Base-by-base conservation (phyloP, 2,888 invertebrate species). In the Globia sparganii region DNA sequence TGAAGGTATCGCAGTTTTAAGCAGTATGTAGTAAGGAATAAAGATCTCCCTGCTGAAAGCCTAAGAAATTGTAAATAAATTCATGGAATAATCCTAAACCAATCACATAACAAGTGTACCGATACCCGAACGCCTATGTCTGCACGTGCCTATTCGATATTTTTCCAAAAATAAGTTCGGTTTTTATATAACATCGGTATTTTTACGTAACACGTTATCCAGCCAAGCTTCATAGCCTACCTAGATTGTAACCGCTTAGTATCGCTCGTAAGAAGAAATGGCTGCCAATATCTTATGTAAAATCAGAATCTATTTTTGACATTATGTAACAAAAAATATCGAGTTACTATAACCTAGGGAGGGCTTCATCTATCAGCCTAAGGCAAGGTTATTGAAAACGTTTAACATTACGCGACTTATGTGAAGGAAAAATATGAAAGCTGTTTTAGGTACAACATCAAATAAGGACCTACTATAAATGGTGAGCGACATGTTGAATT, bases 301-400 rank as follows among this genome's bases (percentile, higher is more conserved):
- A 67, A 40, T 67, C 53, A 46, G 28, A 75, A 64, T 62, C 46
- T 71, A 67, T 66, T 78, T 62, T 21, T 64, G 46, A 62, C 61
- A 61, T 68, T 71, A 72, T 59, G 72, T 61, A 15, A 37, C 74
- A 46, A 75, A 70, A 64, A 78, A 65, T 18, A 77, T 85, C n/a
- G 62, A 77, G 67, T 80, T 68, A 75, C 49, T 40, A 75, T 65
- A 75, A 71, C 75, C 62, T 34, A 74, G 43, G 65, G 59, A 75
- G 31, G 65, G 18, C 6, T n/a, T 80, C 67, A 78, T 80, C 77
- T 81, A 61, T 78, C 77, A 70, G 77, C 75, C 62, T 15, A 43
- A 61, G 73, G 75, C 68, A 46, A 72, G 56, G 69, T 68, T 75
- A 87, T 81, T 85, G 86, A 79, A 83, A 85, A 76, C 67, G 46